Base-by-base conservation (phyloP, 2,888 invertebrate genomes). In the Sylvicola cinctus region DNA sequence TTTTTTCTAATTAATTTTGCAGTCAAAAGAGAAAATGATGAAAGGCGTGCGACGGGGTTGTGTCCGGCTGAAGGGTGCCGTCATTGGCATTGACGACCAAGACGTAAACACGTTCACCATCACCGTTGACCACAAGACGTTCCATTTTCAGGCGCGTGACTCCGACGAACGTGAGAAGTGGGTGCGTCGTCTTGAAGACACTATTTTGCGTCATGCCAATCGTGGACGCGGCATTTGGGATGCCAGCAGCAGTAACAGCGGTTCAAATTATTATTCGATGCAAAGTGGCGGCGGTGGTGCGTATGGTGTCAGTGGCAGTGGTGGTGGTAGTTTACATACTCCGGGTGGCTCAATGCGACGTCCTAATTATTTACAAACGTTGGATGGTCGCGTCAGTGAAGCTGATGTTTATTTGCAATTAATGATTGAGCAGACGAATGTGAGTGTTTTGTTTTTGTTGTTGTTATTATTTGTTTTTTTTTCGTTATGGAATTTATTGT, bases 1-100 rank as follows among this genome's bases (percentile, higher is more conserved):
- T 25, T 25, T 25, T 25, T 4, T 29, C 15, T 29, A 29, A 12
- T 29, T 12, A 7, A 12, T 29, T 29, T 71, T 73, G 14, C 66
- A 95, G 93, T 91, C 91, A 10, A 91, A 91, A 58, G 95, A 96
- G 54, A 95, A 96, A 60, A 96, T 98, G 95, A 85, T 90, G 59
- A 74, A 91, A 40, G 95, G 96, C 11, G 90, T 93, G 25, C 68
- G 95, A 39, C 70, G 96, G 41, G 96, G 98, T 34, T 96, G 96
- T 62, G 95, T 98, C 23, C 69, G 95, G n/a, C 66, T 98, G 29
- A 79, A 90, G 58, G 93, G 91, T 32, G 96, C 98, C 2, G 80
- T 96, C 29, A 87, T 99, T 50, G 98, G 98, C 32, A 98, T 99
- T 46, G 96, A 98, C 53, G 93, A 95, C 54, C 95, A 95, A 58